Evolutionary conservation across 2,113 vertebrate species (phyloP).

Genomic region (Vidua macroura): DNA sequence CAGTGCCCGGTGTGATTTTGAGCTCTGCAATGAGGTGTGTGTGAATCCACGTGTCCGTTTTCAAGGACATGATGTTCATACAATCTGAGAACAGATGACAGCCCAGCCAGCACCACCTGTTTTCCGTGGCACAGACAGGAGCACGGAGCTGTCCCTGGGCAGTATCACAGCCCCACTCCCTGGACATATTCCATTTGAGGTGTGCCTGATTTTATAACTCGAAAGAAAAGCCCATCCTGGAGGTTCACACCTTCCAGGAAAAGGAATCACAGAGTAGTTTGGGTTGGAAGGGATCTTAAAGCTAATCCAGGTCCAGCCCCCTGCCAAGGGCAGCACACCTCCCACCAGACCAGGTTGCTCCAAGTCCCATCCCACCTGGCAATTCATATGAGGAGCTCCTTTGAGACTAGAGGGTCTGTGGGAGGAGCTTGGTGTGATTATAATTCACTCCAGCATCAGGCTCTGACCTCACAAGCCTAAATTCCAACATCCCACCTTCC

Average conservation of each 20-base stretch:
- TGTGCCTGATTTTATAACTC: neutral
- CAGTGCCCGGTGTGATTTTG: neutral
- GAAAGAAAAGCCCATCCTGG: neutral
- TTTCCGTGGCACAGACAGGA: neutral
- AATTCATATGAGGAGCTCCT: neutral
- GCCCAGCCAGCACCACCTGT: neutral
- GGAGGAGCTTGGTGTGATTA: neutral
- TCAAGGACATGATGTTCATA: neutral
- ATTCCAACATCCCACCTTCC: slow-evolving; percentile 34
- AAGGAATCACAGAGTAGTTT: neutral
- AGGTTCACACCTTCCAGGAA: neutral
- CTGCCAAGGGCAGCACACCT: neutral
- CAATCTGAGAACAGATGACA: neutral
- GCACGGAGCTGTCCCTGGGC: neutral
- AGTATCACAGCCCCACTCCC: neutral
- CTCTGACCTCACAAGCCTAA: slow-evolving; percentile 41
- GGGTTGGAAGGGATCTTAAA: neutral
- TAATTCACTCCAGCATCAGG: slow-evolving; percentile 48
- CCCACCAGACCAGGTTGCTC: neutral
- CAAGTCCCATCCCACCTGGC: neutral
- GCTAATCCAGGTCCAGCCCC: neutral
- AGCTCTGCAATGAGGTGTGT: neutral
- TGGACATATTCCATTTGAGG: neutral
- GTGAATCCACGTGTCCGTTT: neutral
- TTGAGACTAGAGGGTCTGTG: neutral